Evolutionary conservation across 2,888 invertebrate genomes (phyloP).

Genomic region (Drosophila flavopinicola): DNA sequence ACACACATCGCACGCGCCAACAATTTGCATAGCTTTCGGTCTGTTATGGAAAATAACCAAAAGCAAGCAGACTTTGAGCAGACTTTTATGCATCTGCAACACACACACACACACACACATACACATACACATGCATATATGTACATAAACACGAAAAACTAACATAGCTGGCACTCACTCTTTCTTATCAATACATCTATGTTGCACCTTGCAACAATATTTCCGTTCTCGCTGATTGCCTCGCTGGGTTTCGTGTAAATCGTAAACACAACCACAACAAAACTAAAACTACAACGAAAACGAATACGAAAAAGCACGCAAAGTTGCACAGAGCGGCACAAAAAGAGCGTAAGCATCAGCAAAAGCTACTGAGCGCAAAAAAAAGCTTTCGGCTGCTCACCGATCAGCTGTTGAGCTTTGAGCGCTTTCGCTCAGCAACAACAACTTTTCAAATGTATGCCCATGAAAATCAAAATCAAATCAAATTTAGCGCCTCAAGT

Average conservation of each 20-base stretch:
- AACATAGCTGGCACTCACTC: neutral
- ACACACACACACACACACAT: neutral
- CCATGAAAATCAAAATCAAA: too few relatives aligned
- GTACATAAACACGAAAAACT: neutral
- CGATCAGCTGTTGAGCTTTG: constrained; percentile 51
- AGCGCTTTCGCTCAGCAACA: neutral
- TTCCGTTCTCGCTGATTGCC: neutral
- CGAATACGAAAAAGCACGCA: constrained; percentile 4
- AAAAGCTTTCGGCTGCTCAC: constrained; percentile 20
- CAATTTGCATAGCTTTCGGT: constrained; percentile 24
- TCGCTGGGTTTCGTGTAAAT: constrained; percentile 23
- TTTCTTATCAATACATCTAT: neutral
- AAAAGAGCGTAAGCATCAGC: neutral
- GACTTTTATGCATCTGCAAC: neutral
- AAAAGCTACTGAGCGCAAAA: constrained; percentile 44
- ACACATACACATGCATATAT: neutral
- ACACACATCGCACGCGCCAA: constrained; percentile 23
- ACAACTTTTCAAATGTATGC: too few relatives aligned
- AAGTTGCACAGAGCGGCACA: neutral
- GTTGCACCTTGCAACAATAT: constrained; percentile 18
- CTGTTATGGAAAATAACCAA: constrained; percentile 25
- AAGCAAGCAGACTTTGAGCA: constrained; percentile 1
- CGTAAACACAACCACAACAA: constrained; percentile 58
- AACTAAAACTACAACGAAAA: constrained; percentile 38
- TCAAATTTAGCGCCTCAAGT: too few relatives aligned